These are phyloP conservation scores for Pachyrhynchus sulphureomaculatus DNA, from an alignment of 1,140 invertebrate species.

Conservation along the genomic window DNA sequence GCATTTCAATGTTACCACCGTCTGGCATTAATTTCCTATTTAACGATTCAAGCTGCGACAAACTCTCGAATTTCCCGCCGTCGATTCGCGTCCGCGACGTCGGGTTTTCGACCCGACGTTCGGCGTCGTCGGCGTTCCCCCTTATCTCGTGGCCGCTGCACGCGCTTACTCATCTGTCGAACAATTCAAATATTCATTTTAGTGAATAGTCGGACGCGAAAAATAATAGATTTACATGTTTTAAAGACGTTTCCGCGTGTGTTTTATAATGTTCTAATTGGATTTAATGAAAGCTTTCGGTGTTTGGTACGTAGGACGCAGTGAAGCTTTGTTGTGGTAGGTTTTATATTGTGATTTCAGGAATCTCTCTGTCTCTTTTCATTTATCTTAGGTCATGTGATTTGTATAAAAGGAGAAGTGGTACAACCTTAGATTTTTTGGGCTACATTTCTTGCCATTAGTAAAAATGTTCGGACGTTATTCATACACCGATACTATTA, in stretches of 20 bases:
- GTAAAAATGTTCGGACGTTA: too few species aligned
- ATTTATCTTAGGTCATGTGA: too few species aligned
- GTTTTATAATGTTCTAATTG: not conserved
- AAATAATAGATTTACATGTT: not conserved
- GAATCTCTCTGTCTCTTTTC: too few species aligned
- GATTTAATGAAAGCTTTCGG: too few species aligned
- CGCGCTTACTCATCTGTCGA: constrained; percentile 30
- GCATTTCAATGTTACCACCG: too few species aligned
- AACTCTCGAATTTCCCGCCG: constrained; percentile 5
- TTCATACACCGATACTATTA: too few species aligned
- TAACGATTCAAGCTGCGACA: constrained; percentile 8
- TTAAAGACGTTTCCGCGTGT: not conserved
- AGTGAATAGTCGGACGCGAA: not conserved
- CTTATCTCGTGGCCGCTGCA: constrained; percentile 26
- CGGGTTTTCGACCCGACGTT: constrained; percentile 28
- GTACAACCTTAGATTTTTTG: too few species aligned
- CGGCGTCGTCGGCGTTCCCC: constrained; percentile 14
- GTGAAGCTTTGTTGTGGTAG: too few species aligned
- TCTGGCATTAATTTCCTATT: not conserved
- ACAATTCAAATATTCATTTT: constrained; percentile 18
- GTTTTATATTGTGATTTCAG: too few species aligned
- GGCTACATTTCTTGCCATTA: too few species aligned
- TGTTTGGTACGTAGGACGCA: too few species aligned
- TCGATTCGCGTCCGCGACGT: constrained; percentile 5
- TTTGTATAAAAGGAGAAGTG: too few species aligned